Conservation (phyloP, 2,888 invertebrate species). For the Drosophila stalkeri region DNA sequence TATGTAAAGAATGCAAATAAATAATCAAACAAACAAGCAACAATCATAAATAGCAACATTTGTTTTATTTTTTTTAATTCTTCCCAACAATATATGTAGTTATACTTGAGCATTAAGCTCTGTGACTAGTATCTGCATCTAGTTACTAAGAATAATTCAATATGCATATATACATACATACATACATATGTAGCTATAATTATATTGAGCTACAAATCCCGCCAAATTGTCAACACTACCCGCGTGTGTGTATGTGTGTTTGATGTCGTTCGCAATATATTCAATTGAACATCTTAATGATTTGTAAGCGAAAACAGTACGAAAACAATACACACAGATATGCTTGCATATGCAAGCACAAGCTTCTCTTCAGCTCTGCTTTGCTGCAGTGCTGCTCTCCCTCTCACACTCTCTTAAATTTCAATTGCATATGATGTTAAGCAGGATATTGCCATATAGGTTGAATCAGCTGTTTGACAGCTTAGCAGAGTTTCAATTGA, state of each 20-base stretch:
- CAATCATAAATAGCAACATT: too few relatives aligned
- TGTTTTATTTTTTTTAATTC: too few relatives aligned
- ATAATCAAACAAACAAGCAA: too few relatives aligned
- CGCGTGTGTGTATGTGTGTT: background rate
- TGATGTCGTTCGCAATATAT: background rate
- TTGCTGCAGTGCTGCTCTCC: background rate
- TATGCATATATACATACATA: too few relatives aligned
- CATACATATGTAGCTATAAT: too few relatives aligned
- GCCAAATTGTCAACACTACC: background rate
- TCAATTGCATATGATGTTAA: background rate
- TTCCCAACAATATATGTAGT: too few relatives aligned
- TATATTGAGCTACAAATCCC: too few relatives aligned
- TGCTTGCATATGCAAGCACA: background rate
- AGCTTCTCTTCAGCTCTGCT: background rate
- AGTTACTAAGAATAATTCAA: too few relatives aligned
- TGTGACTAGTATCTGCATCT: too few relatives aligned
- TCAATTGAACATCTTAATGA: constrained; percentile 14
- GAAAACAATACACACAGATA: background rate
- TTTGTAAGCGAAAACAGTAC: background rate
- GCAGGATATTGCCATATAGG: background rate
- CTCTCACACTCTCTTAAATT: background rate
- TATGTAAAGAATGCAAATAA: too few relatives aligned
- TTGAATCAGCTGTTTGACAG: constrained; percentile 1
- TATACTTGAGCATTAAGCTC: too few relatives aligned
- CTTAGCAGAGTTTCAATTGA: background rate